These are phyloP conservation scores for Chirona hameri DNA, from an alignment of 2,888 invertebrate species.

Conservation along the genomic window DNA sequence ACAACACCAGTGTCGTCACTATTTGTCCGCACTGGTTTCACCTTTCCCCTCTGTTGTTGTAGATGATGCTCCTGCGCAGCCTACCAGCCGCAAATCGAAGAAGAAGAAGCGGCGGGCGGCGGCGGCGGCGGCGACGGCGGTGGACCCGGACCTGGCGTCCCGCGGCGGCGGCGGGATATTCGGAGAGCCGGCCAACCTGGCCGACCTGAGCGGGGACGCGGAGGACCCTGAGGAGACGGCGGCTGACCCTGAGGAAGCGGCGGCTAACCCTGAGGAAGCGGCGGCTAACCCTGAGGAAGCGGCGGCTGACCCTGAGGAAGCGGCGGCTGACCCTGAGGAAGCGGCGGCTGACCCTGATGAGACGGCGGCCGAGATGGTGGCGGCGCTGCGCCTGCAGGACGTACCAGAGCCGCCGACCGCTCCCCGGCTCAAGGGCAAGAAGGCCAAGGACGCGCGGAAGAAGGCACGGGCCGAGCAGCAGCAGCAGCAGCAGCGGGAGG, in stretches of 20 bases:
- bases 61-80: neutral
- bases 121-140: neutral
- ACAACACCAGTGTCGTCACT: no score
- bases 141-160: neutral
- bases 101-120: neutral
- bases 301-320: neutral
- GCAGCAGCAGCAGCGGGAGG: neutral
- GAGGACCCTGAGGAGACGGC: no score
- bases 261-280: no score
- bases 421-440: neutral
- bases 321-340: neutral
- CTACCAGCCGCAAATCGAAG: neutral
- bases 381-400: neutral
- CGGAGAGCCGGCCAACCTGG: neutral
- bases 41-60: no score
- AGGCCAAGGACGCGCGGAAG: neutral
- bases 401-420: neutral
- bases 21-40: no score
- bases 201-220: neutral
- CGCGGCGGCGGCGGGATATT: neutral
- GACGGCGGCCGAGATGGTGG: neutral
- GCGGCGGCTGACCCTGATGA: neutral
- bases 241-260: neutral
- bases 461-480: neutral
- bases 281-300: no score